A percentile compares a stretch with the other conserved stretches of the same genome.
phyloP scores from a whole-genome alignment of 2,113 vertebrate genomes.

The Chloropsis cyanopogon region DNA sequence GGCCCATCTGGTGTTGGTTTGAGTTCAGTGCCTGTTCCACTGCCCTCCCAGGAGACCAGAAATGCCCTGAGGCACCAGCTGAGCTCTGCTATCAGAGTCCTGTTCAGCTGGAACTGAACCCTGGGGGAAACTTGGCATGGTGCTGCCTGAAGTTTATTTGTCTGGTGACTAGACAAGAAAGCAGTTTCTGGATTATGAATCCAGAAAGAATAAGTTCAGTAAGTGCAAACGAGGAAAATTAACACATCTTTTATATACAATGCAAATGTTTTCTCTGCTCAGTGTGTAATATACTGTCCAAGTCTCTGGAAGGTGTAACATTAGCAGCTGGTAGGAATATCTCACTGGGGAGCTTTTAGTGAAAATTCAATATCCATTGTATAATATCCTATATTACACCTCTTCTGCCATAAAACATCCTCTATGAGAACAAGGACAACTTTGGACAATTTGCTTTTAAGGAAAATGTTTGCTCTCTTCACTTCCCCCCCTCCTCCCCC shows the following conservation, averaged over 20 bases:
- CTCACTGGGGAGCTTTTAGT: not conserved
- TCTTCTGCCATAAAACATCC: not conserved
- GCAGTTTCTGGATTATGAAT: not conserved
- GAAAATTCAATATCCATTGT: not conserved
- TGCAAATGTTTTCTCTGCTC: not conserved
- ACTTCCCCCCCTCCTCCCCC: too few relatives aligned
- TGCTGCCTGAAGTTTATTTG: not conserved
- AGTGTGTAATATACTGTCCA: not conserved
- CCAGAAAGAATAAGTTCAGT: not conserved
- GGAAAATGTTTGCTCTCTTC: not conserved
- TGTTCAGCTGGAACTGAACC: not conserved
- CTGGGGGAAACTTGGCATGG: not conserved
- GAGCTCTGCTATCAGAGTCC: not conserved
- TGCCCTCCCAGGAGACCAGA: not conserved
- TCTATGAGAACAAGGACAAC: not conserved
- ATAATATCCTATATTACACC: not conserved
- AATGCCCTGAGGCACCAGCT: not conserved
- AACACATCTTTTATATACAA: not conserved
- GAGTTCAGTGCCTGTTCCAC: not conserved
- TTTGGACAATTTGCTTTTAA: not conserved
- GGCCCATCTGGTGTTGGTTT: not conserved
- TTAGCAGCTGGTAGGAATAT: not conserved
- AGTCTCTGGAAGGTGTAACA: not conserved
- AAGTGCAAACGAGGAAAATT: not conserved
- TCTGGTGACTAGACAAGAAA: not conserved